Percentiles rank a stretch among this genome's conserved stretches.
These are phyloP conservation scores for Cataglyphis cursor DNA, from an alignment of 2,888 invertebrate species.

Conservation along the genomic window DNA sequence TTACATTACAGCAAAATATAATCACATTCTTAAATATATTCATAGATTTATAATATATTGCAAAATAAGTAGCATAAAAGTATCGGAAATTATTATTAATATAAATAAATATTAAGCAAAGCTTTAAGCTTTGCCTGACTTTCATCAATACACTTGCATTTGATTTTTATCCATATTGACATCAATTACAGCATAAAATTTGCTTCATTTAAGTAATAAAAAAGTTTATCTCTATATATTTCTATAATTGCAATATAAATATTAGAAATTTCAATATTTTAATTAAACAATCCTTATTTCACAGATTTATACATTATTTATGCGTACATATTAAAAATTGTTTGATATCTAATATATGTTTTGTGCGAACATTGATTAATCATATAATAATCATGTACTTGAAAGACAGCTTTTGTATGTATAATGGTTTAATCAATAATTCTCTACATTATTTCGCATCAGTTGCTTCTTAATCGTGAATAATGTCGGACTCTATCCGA, in stretches of 20 bases:
- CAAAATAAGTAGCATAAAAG: background rate
- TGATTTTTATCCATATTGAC: background rate
- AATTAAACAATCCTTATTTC: background rate
- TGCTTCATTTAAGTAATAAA: background rate
- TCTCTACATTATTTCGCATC: constrained; percentile 57
- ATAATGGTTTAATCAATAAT: constrained; percentile 60
- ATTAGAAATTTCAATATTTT: background rate
- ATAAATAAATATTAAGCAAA: background rate
- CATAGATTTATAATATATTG: no score
- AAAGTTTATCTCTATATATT: background rate
- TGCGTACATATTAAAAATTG: background rate
- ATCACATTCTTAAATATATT: background rate
- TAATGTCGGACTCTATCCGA: background rate
- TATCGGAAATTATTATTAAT: background rate
- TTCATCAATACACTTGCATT: background rate
- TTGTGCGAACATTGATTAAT: background rate
- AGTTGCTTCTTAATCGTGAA: constrained; percentile 43
- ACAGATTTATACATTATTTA: background rate
- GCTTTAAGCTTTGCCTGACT: background rate
- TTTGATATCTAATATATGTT: background rate
- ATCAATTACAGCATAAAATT: background rate
- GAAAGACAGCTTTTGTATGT: constrained; percentile 50
- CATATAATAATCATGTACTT: constrained; percentile 14
- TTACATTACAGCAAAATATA: background rate
- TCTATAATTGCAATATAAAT: background rate